A percentile compares a stretch with the other conserved stretches of the same genome.
Conservation (phyloP, 1,140 invertebrate species). For the Hesperophylax magnus region DNA sequence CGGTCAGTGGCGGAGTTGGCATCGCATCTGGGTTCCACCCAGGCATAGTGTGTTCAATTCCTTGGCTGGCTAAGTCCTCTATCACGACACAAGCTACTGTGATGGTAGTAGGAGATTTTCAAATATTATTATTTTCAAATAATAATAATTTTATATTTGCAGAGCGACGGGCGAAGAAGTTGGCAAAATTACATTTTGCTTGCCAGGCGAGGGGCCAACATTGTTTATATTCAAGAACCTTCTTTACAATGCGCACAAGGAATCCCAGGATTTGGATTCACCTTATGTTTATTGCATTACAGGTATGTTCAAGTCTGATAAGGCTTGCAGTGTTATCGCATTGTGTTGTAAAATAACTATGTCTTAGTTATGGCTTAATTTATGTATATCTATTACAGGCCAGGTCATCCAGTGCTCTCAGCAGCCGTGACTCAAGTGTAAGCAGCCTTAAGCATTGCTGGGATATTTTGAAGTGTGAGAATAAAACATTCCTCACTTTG, state of each 20-base stretch:
- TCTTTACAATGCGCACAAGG: slow-evolving; percentile 90
- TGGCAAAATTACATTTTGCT: slow-evolving; percentile 90
- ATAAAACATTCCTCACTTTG: slow-evolving; percentile 89
- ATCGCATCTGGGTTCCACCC: no score
- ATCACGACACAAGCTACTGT: no score
- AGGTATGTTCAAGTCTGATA: slow-evolving; percentile 68
- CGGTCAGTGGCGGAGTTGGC: no score
- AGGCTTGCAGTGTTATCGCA: background rate
- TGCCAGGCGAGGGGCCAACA: slow-evolving; percentile 89
- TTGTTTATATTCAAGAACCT: slow-evolving; percentile 89
- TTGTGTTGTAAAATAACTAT: background rate
- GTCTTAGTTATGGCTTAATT: background rate
- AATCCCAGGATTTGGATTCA: slow-evolving; percentile 94
- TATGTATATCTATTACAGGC: slow-evolving; percentile 72
- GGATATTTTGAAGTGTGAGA: slow-evolving; percentile 93
- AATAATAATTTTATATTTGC: slow-evolving; percentile 59
- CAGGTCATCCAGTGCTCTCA: slow-evolving; percentile 83
- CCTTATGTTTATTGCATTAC: slow-evolving; percentile 94
- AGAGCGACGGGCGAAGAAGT: slow-evolving; percentile 88
- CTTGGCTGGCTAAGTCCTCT: no score
- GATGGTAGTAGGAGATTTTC: no score
- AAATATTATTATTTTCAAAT: no score
- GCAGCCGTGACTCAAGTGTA: slow-evolving; percentile 86
- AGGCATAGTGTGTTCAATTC: no score
- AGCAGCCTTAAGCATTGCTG: slow-evolving; percentile 91